Evolutionary conservation across 1,140 invertebrate species (phyloP).

Genomic region (Acarapis woodi): DNA sequence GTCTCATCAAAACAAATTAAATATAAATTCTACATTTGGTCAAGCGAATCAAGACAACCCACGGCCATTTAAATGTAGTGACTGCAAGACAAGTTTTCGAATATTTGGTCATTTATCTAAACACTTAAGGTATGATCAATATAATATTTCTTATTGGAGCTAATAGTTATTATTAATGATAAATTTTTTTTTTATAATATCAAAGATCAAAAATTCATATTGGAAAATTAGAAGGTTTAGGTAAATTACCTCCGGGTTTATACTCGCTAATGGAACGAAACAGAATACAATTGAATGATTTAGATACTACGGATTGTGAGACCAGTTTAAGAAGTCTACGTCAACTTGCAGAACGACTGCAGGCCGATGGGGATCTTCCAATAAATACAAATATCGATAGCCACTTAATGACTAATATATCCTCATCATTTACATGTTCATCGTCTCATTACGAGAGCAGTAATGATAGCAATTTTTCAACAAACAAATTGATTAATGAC

Average conservation of each 20-base stretch:
- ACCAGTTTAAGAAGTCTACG: conserved; percentile 58
- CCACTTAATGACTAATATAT: too few species aligned
- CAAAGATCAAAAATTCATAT: conserved; percentile 93
- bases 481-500: too few species aligned
- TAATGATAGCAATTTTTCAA: too few species aligned
- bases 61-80: conserved; percentile 67
- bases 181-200: too few species aligned
- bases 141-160: too few species aligned
- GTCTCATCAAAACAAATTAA: conserved; percentile 58
- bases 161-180: too few species aligned
- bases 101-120: conserved; percentile 87
- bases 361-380: too few species aligned
- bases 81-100: conserved; percentile 80
- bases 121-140: too few species aligned
- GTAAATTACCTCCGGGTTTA: conserved; percentile 81
- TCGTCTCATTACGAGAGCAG: too few species aligned
- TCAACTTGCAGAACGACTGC: conserved; percentile 45
- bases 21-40: conserved; percentile 56
- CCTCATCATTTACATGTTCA: too few species aligned
- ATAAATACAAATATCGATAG: too few species aligned
- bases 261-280: conserved; percentile 76
- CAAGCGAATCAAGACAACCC: conserved; percentile 58
- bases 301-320: conserved; percentile 73
- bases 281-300: conserved; percentile 62
- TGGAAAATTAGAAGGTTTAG: conserved; percentile 63